Evolutionary conservation across 2,797 vertebrate genomes (phyloP), one percentile per base, ranked within the genome.

Genomic region (Spizella passerina): DNA sequence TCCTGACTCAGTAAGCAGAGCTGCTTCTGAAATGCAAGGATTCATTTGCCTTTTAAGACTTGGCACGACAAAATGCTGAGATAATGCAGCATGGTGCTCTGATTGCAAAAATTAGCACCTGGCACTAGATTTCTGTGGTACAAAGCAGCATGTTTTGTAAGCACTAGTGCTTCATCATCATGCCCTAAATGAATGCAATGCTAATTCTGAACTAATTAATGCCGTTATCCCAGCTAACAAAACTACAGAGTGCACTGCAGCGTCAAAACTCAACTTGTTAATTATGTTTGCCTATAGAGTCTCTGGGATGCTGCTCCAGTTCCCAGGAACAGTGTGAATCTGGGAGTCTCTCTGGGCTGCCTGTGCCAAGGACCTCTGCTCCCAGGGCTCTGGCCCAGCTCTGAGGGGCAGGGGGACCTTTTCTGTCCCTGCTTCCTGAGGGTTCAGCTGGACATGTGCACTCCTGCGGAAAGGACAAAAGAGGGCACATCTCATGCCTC

Each of bases 191-290:
- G 43, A 91, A 88, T 36, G 49, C 68, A 77, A 36, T 10, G 12
- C 68, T 83, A 83, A 83, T 89, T 80, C 79, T 83, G 69, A 88
- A 71, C 82, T 94, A 88, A 81, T 88, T 88, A 94, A 84, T 53
- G 41, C 8, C 19, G 11, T 64, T 75, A 29, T 43, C n/a, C 34
- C 32, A 46, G 20, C 57, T 71, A 88, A 81, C 7, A 3, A 65
- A 85, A 68, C 91, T 49, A 29, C 41, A 49, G 1, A 20, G 4
- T 38, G 41, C 21, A 19, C 41, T 78, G 70, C 66, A 71, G 57
- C 7, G 41, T 83, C 77, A 92, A 78, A 95, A 86, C n/a, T 53
- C 63, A 75, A 2, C 41, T 71, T 57, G 46, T 41, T 75, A 39
- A 87, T 82, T 56, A 46, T 5, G 46, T 60, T 70, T 68, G 47